phyloP scores from a whole-genome alignment of 2,888 invertebrate species.

The Nezara viridula region DNA sequence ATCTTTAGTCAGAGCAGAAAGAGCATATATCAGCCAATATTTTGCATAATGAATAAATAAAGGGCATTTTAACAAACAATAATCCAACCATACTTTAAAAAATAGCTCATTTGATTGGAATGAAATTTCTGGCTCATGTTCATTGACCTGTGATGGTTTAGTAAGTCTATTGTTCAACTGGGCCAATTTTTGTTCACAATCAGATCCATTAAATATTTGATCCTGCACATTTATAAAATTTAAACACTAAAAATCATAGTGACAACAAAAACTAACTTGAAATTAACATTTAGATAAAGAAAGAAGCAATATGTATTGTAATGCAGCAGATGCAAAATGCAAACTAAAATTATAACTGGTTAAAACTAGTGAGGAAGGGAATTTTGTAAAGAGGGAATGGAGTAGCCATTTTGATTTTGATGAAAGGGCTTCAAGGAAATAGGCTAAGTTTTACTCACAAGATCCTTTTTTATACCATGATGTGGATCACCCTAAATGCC shows the following conservation, averaged over 20 bases:
- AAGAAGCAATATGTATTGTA: background rate
- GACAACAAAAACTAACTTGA: background rate
- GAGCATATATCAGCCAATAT: slow-evolving; percentile 37
- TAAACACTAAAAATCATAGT: background rate
- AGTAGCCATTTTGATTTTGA: too few relatives aligned
- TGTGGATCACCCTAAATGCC: too few relatives aligned
- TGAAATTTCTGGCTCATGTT: background rate
- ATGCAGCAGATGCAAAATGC: too few relatives aligned
- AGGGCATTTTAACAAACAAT: background rate
- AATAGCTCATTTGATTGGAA: slow-evolving; percentile 14
- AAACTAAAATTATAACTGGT: too few relatives aligned
- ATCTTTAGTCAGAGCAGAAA: background rate
- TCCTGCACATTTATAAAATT: slow-evolving; percentile 7
- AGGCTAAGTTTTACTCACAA: too few relatives aligned
- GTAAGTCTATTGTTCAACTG: slow-evolving; percentile 20
- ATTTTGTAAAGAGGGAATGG: too few relatives aligned
- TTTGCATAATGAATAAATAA: slow-evolving; percentile 22
- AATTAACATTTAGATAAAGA: background rate
- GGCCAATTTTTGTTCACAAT: slow-evolving; percentile 36
- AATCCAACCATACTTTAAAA: slow-evolving; percentile 26
- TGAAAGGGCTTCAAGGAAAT: too few relatives aligned
- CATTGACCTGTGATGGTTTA: slow-evolving; percentile 13
- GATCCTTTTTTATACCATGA: too few relatives aligned
- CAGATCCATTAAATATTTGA: background rate
- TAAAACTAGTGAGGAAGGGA: too few relatives aligned